These are phyloP conservation scores for Cathartes aura DNA, from an alignment of 2,113 vertebrate genomes.

Conservation along the genomic window DNA sequence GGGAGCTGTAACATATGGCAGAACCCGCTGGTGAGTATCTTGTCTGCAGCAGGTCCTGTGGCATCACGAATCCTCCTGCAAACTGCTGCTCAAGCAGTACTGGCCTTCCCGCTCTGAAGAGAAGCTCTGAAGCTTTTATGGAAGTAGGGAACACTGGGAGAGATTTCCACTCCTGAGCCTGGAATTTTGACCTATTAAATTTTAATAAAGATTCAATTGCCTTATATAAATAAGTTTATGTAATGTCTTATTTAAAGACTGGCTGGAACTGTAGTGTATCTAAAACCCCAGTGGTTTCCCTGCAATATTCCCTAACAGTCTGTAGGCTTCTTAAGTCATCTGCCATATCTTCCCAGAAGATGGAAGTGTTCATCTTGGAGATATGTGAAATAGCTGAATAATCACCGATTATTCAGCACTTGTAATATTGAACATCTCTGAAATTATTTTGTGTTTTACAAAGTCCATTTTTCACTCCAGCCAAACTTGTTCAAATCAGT, in stretches of 20 bases:
- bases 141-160: background rate
- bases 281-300: background rate
- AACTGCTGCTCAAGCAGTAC: background rate
- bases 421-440: background rate
- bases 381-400: background rate
- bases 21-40: background rate
- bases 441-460: background rate
- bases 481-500: background rate
- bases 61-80: background rate
- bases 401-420: background rate
- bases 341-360: background rate
- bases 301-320: background rate
- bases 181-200: background rate
- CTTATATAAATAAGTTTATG: background rate
- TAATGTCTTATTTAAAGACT: background rate
- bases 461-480: background rate
- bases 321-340: background rate
- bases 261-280: background rate
- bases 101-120: no score
- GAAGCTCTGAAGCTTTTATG: background rate
- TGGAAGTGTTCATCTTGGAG: background rate
- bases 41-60: background rate
- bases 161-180: background rate
- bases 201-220: background rate
- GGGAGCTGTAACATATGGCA: background rate